Evolutionary conservation across 2,888 invertebrate species (phyloP).

Genomic region (Aspidiotus rigidus): DNA sequence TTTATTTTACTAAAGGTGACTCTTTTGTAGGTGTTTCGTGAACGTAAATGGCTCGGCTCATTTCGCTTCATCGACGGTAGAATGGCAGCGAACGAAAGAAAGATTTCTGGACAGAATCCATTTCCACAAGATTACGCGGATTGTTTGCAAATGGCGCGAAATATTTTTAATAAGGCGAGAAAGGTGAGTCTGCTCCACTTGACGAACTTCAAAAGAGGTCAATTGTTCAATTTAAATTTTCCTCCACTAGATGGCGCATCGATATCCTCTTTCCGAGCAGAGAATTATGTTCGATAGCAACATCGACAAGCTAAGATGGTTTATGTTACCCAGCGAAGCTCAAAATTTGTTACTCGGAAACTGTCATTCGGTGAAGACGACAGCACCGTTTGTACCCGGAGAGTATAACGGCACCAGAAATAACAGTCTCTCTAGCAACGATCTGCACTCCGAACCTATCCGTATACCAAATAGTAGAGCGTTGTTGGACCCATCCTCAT

Average conservation of each 20-base stretch:
- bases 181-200: constrained; percentile 44
- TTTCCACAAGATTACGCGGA: constrained; percentile 67
- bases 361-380: constrained; percentile 66
- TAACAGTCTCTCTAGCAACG: constrained; percentile 27
- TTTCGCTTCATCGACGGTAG: constrained; percentile 65
- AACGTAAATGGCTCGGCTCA: constrained; percentile 71
- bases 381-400: constrained; percentile 63
- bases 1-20: background rate
- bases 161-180: constrained; percentile 65
- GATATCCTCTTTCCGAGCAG: constrained; percentile 65
- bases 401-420: constrained; percentile 45
- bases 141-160: constrained; percentile 67
- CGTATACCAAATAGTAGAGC: constrained; percentile 6
- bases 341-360: constrained; percentile 63
- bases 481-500: background rate
- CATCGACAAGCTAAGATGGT: constrained; percentile 70
- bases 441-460: constrained; percentile 27
- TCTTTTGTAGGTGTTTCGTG: constrained; percentile 53
- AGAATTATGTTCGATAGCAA: constrained; percentile 59
- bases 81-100: constrained; percentile 62
- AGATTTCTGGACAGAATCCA: constrained; percentile 60
- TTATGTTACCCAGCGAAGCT: constrained; percentile 80
- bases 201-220: background rate
- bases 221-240: constrained; percentile 3
- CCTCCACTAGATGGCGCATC: constrained; percentile 52